Conservation (phyloP, 2,797 vertebrate species). For the Mycteria americana region DNA sequence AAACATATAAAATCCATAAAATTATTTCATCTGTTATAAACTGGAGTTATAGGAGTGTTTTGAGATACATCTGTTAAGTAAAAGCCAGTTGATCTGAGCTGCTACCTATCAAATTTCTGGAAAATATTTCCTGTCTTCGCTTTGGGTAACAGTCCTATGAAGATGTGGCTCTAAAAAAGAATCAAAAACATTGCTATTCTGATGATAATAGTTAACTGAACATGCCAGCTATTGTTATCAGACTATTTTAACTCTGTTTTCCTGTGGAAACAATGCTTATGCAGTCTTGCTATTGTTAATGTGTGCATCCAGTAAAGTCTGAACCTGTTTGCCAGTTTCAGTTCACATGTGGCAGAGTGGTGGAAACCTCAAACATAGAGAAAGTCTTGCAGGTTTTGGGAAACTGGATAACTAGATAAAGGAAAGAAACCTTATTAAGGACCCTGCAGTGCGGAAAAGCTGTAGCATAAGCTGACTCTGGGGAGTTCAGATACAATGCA, state of each 20-base stretch:
- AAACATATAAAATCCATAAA: neutral
- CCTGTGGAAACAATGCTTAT: neutral
- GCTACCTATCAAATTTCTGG: neutral
- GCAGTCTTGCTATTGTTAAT: neutral
- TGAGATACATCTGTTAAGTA: neutral
- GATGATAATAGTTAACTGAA: neutral
- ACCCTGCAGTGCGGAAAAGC: neutral
- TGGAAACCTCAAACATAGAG: neutral
- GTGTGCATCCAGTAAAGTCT: neutral
- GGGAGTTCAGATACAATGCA: neutral
- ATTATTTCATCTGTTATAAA: neutral
- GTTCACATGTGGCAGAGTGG: neutral
- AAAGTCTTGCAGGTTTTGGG: neutral
- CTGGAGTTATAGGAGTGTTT: neutral
- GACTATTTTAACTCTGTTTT: neutral
- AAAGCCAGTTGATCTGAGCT: neutral
- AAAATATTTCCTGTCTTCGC: neutral
- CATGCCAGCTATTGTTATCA: neutral
- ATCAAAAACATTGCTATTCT: neutral
- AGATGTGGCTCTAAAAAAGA: neutral
- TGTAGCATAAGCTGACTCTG: neutral
- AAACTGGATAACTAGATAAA: neutral
- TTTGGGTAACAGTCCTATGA: neutral
- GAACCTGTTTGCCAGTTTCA: neutral
- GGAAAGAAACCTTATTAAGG: neutral